Evolutionary conservation across 2,888 invertebrate species (phyloP).

Genomic region (Andrena praecox): DNA sequence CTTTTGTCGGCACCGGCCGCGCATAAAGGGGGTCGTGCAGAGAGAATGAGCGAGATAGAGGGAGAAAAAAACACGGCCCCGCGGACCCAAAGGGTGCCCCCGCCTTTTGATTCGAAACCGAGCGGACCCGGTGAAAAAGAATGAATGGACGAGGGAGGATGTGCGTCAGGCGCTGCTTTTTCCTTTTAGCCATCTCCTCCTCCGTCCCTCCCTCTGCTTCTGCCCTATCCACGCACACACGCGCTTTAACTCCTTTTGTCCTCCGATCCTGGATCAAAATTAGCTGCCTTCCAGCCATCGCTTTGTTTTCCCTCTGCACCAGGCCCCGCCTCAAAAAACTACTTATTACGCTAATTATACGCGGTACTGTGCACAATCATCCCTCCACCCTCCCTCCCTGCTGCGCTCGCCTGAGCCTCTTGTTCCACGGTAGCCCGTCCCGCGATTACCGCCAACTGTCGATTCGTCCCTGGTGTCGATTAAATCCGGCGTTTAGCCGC

Average conservation of each 20-base stretch:
- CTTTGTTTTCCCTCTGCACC: slow-evolving; percentile 81
- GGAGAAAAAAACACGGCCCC: slow-evolving; percentile 64
- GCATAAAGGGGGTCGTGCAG: slow-evolving; percentile 59
- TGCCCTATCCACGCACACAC: slow-evolving; percentile 56
- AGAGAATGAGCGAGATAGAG: slow-evolving; percentile 53
- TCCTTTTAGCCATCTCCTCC: slow-evolving; percentile 56
- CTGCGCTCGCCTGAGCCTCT: slow-evolving; percentile 42
- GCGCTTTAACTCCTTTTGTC: slow-evolving; percentile 77
- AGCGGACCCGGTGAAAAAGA: slow-evolving; percentile 73
- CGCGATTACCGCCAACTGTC: slow-evolving; percentile 82
- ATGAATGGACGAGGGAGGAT: slow-evolving; percentile 83
- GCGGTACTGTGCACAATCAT: slow-evolving; percentile 72
- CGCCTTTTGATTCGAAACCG: slow-evolving; percentile 78
- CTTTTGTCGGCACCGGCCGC: slow-evolving; percentile 75
- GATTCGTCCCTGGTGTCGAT: slow-evolving; percentile 72
- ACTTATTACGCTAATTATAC: slow-evolving; percentile 85
- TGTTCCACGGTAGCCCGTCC: slow-evolving; percentile 60
- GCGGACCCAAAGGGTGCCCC: slow-evolving; percentile 79
- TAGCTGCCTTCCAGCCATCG: slow-evolving; percentile 82
- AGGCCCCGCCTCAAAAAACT: slow-evolving; percentile 81
- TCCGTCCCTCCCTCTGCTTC: slow-evolving; percentile 22
- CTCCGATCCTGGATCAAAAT: slow-evolving; percentile 78
- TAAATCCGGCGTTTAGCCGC: slow-evolving; percentile 72
- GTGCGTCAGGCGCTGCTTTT: slow-evolving; percentile 72
- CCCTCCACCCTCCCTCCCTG: slow-evolving; percentile 43